phyloP scores from a whole-genome alignment of 2,113 vertebrate genomes.

The Meriones unguiculatus region DNA sequence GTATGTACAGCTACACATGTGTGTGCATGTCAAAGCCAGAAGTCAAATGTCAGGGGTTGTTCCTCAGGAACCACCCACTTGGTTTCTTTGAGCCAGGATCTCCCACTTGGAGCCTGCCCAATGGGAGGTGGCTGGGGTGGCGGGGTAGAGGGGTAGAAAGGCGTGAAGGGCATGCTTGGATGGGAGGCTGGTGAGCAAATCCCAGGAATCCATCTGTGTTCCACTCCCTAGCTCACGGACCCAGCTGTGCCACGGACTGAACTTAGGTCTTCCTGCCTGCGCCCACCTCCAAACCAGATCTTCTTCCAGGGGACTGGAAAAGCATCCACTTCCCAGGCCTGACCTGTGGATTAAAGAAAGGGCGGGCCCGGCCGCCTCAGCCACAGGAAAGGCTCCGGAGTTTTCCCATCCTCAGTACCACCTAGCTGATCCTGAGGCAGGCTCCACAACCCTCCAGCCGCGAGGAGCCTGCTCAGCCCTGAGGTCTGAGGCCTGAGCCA shows the following conservation, averaged over 20 bases:
- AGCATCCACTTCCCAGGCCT: rapidly evolving
- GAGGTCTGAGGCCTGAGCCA: background rate
- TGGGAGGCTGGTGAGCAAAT: background rate
- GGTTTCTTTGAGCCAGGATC: background rate
- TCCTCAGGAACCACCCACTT: background rate
- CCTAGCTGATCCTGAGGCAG: rapidly evolving
- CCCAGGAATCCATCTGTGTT: background rate
- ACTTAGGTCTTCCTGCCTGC: background rate
- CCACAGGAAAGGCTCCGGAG: rapidly evolving
- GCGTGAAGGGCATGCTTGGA: background rate
- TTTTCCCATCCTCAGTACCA: background rate
- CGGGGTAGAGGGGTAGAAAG: background rate
- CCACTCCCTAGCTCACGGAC: background rate
- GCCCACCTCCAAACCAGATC: background rate
- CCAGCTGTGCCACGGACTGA: background rate
- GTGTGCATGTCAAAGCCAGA: background rate
- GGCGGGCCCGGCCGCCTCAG: rapidly evolving
- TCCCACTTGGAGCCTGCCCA: background rate
- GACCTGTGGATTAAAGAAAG: rapidly evolving
- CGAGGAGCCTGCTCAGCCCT: background rate
- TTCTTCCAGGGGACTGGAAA: background rate
- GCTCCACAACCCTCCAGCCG: background rate
- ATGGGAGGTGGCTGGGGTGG: background rate
- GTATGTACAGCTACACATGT: background rate
- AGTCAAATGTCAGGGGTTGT: background rate